Evolutionary conservation across 1,140 invertebrate species (phyloP), one percentile per base, ranked within the genome.

Genomic region (Cyclina sinensis): DNA sequence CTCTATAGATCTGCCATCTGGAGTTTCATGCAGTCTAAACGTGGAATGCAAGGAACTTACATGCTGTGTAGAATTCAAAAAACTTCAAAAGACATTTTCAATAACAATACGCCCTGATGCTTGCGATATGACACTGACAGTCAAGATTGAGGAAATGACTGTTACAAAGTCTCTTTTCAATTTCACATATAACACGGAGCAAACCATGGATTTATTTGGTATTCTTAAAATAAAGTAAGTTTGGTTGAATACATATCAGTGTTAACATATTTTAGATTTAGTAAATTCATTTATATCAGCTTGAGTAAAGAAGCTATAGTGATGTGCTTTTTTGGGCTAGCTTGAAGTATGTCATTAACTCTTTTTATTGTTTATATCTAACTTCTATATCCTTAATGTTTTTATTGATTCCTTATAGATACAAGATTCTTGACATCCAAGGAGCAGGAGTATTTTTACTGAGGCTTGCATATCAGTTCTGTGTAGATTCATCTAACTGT

Each of bases 211-310:
- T 27, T 48, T 86, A 35, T 78, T 43, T 78, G 83, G 83, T 43
- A 30, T 86, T 0, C 5, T 86, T 9, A 86, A 21, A 46, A 24
- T 86, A 30, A 78, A 54, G 83, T 86, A 73, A 70, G 65, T 39
- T 35, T 11, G 32, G n/a, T n/a, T n/a, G n/a, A n/a, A n/a, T n/a
- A n/a, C n/a, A n/a, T n/a, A n/a, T n/a, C n/a, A n/a, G n/a, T n/a
- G n/a, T n/a, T n/a, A n/a, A n/a, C n/a, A n/a, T n/a, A n/a, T n/a
- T n/a, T n/a, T n/a, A n/a, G n/a, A n/a, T n/a, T n/a, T n/a, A n/a
- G n/a, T n/a, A n/a, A n/a, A n/a, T n/a, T n/a, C n/a, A n/a, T n/a
- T n/a, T n/a, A n/a, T n/a, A n/a, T n/a, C n/a, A n/a, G n/a, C n/a
- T n/a, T n/a, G n/a, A n/a, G n/a, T n/a, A n/a, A n/a, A n/a, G n/a